Evolutionary conservation across 2,113 vertebrate genomes (phyloP), one percentile per base, ranked within the genome.

Genomic region (Riparia riparia): DNA sequence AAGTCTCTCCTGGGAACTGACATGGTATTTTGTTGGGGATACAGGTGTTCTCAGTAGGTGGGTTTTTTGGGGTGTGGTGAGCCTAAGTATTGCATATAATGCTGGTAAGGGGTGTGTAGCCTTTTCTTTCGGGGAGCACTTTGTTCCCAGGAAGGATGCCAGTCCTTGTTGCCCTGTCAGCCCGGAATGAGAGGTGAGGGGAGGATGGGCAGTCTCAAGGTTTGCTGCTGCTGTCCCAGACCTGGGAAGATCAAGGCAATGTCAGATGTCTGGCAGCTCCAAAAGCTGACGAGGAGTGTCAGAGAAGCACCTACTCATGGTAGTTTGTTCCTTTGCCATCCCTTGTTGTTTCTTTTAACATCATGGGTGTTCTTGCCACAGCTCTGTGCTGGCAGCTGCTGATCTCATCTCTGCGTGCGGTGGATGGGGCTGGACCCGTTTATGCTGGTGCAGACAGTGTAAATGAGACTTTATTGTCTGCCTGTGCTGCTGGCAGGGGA

Each of bases 11-110:
- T 66, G 72, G 37, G 45, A 56, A 2, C 39, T 29, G 6, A 9
- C 5, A 0, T 0, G 2, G 2, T 19, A 3, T n/a, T 57, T 84
- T 61, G 14, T 2, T 41, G 65, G n/a, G 22, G 17, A 17, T 57
- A 12, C 1, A 1, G 26, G 16, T 61, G 10, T 66, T 95, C 54
- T 73, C 31, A 19, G n/a, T 11, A 17, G n/a, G 24, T 51, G 29
- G 6, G 5, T 34, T 83, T 70, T 68, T 94, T 53, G 47, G 58
- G 57, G 12, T 15, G 37, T 17, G 26, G 26, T 45, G 26, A 82
- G 17, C 34, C 26, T 3, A 25, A 54, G 14, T 68, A 10, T 45
- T 85, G 42, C 45, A 64, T 31, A 21, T 18, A 3, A 13, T 1
- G 0, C 45, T 54, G 24, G 25, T 31, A 58, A 45, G 26, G 14